Evolutionary conservation across 2,113 vertebrate genomes (phyloP), one percentile per base, ranked within the genome.

Genomic region (Dipodomys spectabilis): DNA sequence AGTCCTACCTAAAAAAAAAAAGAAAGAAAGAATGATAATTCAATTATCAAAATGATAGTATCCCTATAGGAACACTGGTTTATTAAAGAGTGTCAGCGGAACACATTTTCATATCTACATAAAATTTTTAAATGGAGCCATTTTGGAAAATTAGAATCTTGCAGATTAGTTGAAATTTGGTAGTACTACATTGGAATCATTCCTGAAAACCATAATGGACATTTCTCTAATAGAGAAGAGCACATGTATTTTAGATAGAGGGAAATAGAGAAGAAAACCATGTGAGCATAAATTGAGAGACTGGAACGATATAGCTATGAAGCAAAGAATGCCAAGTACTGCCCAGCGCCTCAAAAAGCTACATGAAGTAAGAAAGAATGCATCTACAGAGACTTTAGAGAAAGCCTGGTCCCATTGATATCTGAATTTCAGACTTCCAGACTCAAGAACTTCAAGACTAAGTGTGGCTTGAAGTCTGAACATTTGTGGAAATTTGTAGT

Each of bases 1-100:
- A 84, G 79, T 62, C 9, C 49, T 80, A 57, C 11, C 25, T 62
- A 68, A 86, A 86, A 94, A 86, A 86, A 94, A 39, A 39, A 39
- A 39, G 39, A 39, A 39, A 39, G 39, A 39, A 39, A 39, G 30
- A 82, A 44, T n/a, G 16, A 11, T 45, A 44, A 62, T 64, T 92
- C 67, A 80, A 18, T 74, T 93, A 60, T 74, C 27, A 69, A n/a
- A 57, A 68, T 39, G 15, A 20, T 60, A 62, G 10, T n/a, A 11
- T 16, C 8, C 73, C 28, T n/a, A 20, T 6, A 32, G 16, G 5
- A 27, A 49, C 69, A 75, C 15, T 28, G 15, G 18, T 45, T 2
- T 10, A 20, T 67, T 60, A 10, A 72, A 30, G 16, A 72, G 25
- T 75, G 3, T 77, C 28, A 13, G 39, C n/a, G 15, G 10, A n/a